Evolutionary conservation across 1,140 invertebrate genomes (phyloP).

Genomic region (Babylonia areolata): DNA sequence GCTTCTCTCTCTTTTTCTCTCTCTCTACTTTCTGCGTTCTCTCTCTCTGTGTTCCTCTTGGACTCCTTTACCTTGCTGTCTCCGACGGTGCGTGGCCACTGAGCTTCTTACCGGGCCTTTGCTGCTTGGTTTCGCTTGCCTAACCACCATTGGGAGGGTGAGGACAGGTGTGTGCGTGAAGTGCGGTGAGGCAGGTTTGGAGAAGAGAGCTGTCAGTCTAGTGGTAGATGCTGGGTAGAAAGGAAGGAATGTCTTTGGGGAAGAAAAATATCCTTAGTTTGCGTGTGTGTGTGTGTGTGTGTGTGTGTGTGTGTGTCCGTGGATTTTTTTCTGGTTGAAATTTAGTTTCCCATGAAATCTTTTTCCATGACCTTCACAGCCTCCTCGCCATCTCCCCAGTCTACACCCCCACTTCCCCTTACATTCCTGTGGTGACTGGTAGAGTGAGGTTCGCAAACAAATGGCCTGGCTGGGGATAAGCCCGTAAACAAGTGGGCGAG

Average conservation of each 20-base stretch:
- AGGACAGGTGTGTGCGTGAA: background rate
- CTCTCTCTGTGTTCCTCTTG: background rate
- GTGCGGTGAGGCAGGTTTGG: background rate
- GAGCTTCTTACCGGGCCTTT: background rate
- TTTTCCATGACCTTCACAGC: no score
- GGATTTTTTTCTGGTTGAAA: background rate
- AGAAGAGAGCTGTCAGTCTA: no score
- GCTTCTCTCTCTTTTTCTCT: background rate
- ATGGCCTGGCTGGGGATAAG: no score
- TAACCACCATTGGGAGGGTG: background rate
- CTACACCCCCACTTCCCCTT: no score
- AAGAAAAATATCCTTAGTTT: background rate
- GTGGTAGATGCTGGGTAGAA: no score
- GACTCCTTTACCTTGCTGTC: background rate
- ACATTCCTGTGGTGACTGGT: no score
- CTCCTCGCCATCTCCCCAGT: no score
- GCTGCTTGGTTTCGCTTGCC: conserved; percentile 5
- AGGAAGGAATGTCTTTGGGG: no score
- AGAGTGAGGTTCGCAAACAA: no score
- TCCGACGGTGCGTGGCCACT: background rate
- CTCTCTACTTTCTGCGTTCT: background rate
- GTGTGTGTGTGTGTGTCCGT: background rate
- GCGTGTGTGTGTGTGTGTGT: background rate
- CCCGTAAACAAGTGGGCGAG: no score
- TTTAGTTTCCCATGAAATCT: no score